Conservation (phyloP, 1,140 invertebrate genomes). For the Stegodyphus dumicola region DNA sequence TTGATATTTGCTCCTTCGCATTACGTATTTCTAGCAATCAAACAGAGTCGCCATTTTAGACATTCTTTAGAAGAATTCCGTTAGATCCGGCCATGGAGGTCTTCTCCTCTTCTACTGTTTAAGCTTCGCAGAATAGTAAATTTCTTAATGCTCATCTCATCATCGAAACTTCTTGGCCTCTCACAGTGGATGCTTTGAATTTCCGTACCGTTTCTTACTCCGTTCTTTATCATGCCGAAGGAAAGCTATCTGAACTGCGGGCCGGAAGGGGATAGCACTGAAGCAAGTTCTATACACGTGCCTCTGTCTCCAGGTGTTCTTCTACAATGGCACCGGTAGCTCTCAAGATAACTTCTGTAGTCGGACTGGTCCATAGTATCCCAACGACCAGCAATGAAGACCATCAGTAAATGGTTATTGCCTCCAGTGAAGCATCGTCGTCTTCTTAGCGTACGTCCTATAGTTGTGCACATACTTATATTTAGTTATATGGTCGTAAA, state of each 20-base stretch:
- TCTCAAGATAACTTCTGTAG: background rate
- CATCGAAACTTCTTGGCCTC: background rate
- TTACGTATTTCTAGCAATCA: too few species aligned
- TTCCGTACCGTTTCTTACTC: background rate
- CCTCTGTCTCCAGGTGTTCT: conserved; percentile 24
- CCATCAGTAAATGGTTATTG: conserved; percentile 49
- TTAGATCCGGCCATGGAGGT: conserved; percentile 15
- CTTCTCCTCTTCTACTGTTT: background rate
- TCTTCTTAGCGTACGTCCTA: conserved; percentile 47
- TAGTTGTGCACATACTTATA: conserved; percentile 43
- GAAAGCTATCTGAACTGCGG: background rate
- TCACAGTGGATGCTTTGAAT: background rate
- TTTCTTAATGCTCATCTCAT: background rate
- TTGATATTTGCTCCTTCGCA: too few species aligned
- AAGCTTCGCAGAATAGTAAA: background rate
- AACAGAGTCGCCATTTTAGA: too few species aligned
- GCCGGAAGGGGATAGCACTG: background rate
- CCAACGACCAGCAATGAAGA: conserved; percentile 27
- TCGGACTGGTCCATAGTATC: conserved; percentile 3
- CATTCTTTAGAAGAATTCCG: too few species aligned
- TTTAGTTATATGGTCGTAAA: conserved; percentile 10
- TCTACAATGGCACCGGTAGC: conserved; percentile 51
- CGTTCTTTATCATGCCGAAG: conserved; percentile 23
- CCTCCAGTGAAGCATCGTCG: conserved; percentile 55
- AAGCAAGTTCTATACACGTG: conserved; percentile 9